phyloP scores from a whole-genome alignment of 2,888 invertebrate genomes.

The Pyrrhia umbra region DNA sequence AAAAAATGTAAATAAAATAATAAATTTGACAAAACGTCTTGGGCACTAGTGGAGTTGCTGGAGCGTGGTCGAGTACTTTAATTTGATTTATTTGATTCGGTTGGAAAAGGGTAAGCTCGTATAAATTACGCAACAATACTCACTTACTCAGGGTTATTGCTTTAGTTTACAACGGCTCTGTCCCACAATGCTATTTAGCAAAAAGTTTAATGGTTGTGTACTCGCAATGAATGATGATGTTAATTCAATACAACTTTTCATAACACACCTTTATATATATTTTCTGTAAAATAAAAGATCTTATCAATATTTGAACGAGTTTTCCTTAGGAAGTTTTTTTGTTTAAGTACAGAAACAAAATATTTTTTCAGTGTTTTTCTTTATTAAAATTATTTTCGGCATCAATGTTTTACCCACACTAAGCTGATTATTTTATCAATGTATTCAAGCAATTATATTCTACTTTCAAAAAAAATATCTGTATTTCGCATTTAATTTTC shows the following conservation, averaged over 20 bases:
- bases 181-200: slow-evolving; percentile 61
- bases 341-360: not conserved
- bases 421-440: not conserved
- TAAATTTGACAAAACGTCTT: slow-evolving; percentile 91
- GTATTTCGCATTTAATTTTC: slow-evolving; percentile 55
- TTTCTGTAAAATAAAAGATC: not conserved
- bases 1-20: slow-evolving; percentile 89
- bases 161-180: slow-evolving; percentile 61
- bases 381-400: not conserved
- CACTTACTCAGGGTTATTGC: slow-evolving; percentile 56
- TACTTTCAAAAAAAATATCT: slow-evolving; percentile 12
- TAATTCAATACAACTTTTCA: slow-evolving; percentile 19
- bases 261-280: not conserved
- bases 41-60: slow-evolving; percentile 84
- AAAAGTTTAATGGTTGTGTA: slow-evolving; percentile 64
- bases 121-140: slow-evolving; percentile 82
- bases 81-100: slow-evolving; percentile 89
- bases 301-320: too few relatives aligned
- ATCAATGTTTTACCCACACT: not conserved
- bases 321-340: not conserved
- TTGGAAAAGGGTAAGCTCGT: slow-evolving; percentile 84
- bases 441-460: slow-evolving; percentile 7
- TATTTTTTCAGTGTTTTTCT: too few relatives aligned
- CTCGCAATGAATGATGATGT: slow-evolving; percentile 44
- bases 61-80: slow-evolving; percentile 87